phyloP scores from a whole-genome alignment of 2,888 invertebrate species.

The Chorisops tibialis region DNA sequence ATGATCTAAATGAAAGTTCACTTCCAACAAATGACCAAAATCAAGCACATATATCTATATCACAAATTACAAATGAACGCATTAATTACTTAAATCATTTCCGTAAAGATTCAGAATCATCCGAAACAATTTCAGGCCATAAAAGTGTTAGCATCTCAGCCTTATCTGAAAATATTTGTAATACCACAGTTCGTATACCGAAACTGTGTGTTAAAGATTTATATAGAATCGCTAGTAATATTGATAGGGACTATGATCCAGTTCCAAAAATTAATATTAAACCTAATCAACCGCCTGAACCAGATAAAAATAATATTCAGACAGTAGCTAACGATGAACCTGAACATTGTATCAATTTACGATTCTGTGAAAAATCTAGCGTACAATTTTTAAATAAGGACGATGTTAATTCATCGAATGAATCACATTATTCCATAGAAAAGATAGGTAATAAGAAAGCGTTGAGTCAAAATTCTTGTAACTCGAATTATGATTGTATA shows the following conservation, averaged over 20 bases:
- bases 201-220: neutral
- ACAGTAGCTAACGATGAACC: neutral
- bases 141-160: too few species aligned
- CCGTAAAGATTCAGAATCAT: too few species aligned
- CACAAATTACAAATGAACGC: too few species aligned
- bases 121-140: too few species aligned
- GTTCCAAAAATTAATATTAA: neutral
- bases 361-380: neutral
- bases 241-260: neutral
- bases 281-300: neutral
- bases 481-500: too few species aligned
- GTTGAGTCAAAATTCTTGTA: too few species aligned
- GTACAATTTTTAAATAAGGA: neutral
- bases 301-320: neutral
- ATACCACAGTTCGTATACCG: neutral
- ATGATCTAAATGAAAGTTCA: too few species aligned
- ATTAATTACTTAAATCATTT: too few species aligned
- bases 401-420: neutral
- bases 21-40: too few species aligned
- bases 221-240: neutral
- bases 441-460: too few species aligned
- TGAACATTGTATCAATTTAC: neutral
- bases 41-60: too few species aligned
- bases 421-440: too few species aligned
- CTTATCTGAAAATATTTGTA: neutral